Evolutionary conservation across 2,888 invertebrate species (phyloP), one percentile per base, ranked within the genome.

Genomic region (Myathropa florea): DNA sequence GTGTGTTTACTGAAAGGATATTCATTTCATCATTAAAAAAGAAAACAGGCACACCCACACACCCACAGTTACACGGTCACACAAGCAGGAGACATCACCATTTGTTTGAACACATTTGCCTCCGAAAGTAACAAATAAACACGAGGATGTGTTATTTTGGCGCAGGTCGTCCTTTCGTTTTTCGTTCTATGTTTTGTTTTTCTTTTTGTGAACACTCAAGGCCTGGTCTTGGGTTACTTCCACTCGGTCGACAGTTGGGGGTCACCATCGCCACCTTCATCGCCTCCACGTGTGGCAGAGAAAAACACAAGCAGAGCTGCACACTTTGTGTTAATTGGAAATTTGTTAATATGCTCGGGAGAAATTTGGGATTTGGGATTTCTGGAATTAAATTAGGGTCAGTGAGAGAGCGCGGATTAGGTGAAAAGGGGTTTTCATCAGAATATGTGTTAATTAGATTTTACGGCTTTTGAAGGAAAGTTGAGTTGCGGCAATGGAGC

Each of bases 71-170:
- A 33, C 21, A 12, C 7, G 2, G 28, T 12, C 39, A 46, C 57
- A 59, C 59, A 59, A 59, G 18, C n/a, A 28, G 60, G 14, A 60
- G 60, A 28, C 60, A n/a, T 60, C 18, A 46, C 67, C 76, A 77
- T 61, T 80, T 79, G 84, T 84, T 81, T 67, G 67, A 81, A 77
- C 77, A 77, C 77, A 63, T 77, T 72, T 63, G 75, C 72, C 77
- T 46, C 67, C 81, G 77, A 72, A 71, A 72, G 81, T 68, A 85
- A 81, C 77, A 73, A 80, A 76, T 76, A 80, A 80, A 75, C 72
- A 80, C 18, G 46, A 72, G 76, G 71, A 85, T 67, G 55, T 79
- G 59, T 46, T 70, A 39, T 59, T 71, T 75, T 72, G 46, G 46
- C 46, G 46, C 46, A 18, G 46, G 46, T 46, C 46, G 46, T 46